These are phyloP conservation scores for Yponomeuta plumbellus DNA, from an alignment of 2,888 invertebrate genomes.

Conservation along the genomic window DNA sequence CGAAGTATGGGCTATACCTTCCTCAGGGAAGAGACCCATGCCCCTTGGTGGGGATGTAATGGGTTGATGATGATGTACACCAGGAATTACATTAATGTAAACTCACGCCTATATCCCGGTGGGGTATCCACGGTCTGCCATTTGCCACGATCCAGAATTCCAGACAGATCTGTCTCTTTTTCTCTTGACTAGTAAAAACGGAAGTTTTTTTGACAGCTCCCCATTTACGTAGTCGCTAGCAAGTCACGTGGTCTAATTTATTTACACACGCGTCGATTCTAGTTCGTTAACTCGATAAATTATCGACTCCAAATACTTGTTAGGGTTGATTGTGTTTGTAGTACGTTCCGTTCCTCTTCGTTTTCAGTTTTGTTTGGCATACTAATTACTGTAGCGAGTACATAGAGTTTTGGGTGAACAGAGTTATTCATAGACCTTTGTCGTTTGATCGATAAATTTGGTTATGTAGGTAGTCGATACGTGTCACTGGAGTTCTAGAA, in stretches of 20 bases:
- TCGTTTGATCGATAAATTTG: too few species aligned
- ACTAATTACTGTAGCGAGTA: neutral
- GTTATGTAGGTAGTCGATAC: too few species aligned
- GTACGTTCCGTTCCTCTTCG: neutral
- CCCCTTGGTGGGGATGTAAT: too few species aligned
- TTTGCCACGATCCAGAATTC: constrained; percentile 7
- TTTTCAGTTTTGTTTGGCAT: neutral
- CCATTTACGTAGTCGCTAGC: neutral
- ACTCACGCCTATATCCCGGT: neutral
- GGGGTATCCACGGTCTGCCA: too few species aligned
- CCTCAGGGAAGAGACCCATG: too few species aligned
- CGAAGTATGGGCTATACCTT: too few species aligned
- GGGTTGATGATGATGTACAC: too few species aligned
- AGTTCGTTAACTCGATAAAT: constrained; percentile 15
- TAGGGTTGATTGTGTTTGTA: constrained; percentile 8
- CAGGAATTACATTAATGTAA: too few species aligned
- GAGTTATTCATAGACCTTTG: neutral
- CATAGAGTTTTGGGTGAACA: neutral
- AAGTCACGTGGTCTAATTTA: constrained; percentile 12
- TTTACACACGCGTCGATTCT: constrained; percentile 5
- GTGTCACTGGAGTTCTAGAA: too few species aligned
- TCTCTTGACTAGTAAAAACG: too few species aligned
- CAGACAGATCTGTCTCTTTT: neutral
- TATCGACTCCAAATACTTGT: constrained; percentile 5
- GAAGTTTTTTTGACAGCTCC: neutral